Percentiles rank a stretch among this genome's conserved stretches.
These are phyloP conservation scores for Machimus rusticus DNA, from an alignment of 2,888 invertebrate species.

Conservation along the genomic window DNA sequence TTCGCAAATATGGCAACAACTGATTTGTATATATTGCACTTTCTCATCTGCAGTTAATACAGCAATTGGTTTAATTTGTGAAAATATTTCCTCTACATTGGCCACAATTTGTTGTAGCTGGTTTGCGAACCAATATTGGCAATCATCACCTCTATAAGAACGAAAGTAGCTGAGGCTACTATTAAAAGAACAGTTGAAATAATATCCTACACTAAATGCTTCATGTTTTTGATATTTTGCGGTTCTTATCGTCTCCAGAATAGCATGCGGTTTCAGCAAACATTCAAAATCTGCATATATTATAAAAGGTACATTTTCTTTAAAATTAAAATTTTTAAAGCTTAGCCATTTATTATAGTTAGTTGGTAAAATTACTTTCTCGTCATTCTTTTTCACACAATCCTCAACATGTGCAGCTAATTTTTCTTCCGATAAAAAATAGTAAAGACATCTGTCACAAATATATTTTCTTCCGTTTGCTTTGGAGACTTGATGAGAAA, in stretches of 20 bases:
- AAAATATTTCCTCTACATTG: neutral
- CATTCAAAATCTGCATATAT: too few relatives aligned
- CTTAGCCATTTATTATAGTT: too few relatives aligned
- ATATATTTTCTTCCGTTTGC: neutral
- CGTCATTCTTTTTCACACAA: too few relatives aligned
- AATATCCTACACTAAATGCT: neutral
- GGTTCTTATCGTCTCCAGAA: too few relatives aligned
- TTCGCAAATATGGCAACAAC: constrained; percentile 26
- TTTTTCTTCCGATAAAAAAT: constrained; percentile 1
- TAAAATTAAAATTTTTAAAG: too few relatives aligned
- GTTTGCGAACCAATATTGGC: too few relatives aligned
- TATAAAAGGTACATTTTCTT: too few relatives aligned
- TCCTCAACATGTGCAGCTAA: too few relatives aligned
- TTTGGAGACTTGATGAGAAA: constrained; percentile 1
- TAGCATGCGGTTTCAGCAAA: too few relatives aligned
- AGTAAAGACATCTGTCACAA: constrained; percentile 25
- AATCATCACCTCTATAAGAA: neutral
- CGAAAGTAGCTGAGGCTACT: neutral
- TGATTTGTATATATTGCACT: neutral
- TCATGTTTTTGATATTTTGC: neutral
- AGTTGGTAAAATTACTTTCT: too few relatives aligned
- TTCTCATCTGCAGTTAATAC: constrained; percentile 11
- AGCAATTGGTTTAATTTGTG: neutral
- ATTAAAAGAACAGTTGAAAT: neutral
- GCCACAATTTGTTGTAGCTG: too few relatives aligned